A percentile compares a stretch with the other conserved stretches of the same genome.
Evolutionary conservation across 1,140 invertebrate genomes (phyloP).

Genomic region (Matsumurasca onukii): DNA sequence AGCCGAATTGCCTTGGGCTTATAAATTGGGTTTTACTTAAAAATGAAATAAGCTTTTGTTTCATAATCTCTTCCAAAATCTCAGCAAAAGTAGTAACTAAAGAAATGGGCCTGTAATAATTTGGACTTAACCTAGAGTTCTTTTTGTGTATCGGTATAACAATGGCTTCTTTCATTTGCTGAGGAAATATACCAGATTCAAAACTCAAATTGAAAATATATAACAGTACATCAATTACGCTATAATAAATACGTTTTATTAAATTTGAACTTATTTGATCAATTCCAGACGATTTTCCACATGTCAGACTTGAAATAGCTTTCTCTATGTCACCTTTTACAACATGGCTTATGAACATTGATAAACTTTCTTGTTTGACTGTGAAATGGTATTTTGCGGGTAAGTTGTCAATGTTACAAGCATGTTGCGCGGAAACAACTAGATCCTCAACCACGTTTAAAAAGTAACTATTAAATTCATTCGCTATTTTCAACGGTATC

Average conservation of each 20-base stretch:
- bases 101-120: too few species aligned
- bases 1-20: not conserved
- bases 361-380: not conserved
- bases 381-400: not conserved
- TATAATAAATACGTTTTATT: not conserved
- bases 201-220: conserved; percentile 7
- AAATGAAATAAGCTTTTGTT: not conserved
- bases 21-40: not conserved
- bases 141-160: too few species aligned
- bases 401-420: not conserved
- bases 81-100: too few species aligned
- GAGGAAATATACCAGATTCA: not conserved
- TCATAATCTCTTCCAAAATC: not conserved
- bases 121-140: too few species aligned
- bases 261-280: not conserved
- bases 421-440: not conserved
- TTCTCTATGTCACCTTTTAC: not conserved
- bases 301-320: not conserved
- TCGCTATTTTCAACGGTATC: not conserved
- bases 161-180: not conserved
- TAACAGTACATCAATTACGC: not conserved
- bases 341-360: not conserved
- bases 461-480: not conserved
- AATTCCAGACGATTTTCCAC: not conserved
- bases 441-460: not conserved